These are phyloP conservation scores for Brenthis hecate DNA, from an alignment of 2,888 invertebrate species.

Conservation along the genomic window DNA sequence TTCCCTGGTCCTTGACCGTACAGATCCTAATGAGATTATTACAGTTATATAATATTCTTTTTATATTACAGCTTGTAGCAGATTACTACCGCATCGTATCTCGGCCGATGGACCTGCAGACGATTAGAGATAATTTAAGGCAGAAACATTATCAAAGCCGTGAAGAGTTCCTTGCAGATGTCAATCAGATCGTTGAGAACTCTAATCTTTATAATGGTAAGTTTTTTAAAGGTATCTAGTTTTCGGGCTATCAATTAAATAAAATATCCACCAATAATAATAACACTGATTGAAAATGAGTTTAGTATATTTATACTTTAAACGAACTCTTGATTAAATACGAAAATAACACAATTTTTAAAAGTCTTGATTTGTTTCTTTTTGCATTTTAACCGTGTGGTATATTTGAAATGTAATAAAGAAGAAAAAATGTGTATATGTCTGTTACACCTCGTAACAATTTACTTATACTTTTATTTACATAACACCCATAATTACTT, in stretches of 20 bases:
- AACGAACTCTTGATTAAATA: no score
- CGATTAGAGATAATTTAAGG: constrained; percentile 94
- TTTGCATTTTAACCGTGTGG: no score
- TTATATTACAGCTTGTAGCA: constrained; percentile 85
- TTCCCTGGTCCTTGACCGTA: no score
- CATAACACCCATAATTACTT: background rate
- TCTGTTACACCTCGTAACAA: no score
- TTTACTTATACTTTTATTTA: background rate
- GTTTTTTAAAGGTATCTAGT: background rate
- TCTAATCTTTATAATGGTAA: constrained; percentile 95
- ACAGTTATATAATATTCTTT: constrained; percentile 13
- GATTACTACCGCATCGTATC: constrained; percentile 97
- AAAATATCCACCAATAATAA: no score
- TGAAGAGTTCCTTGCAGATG: constrained; percentile 97
- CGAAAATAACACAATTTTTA: no score
- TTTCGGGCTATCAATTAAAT: background rate
- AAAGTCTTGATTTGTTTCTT: no score
- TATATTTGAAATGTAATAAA: no score
- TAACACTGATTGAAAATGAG: no score
- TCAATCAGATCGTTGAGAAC: constrained; percentile 98
- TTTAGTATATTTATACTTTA: no score
- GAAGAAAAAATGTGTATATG: no score
- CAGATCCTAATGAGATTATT: no score
- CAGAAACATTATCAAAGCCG: constrained; percentile 96
- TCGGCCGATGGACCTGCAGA: constrained; percentile 98